Conservation (phyloP, 2,888 invertebrate genomes). For the Alloscopus bannaensis region DNA sequence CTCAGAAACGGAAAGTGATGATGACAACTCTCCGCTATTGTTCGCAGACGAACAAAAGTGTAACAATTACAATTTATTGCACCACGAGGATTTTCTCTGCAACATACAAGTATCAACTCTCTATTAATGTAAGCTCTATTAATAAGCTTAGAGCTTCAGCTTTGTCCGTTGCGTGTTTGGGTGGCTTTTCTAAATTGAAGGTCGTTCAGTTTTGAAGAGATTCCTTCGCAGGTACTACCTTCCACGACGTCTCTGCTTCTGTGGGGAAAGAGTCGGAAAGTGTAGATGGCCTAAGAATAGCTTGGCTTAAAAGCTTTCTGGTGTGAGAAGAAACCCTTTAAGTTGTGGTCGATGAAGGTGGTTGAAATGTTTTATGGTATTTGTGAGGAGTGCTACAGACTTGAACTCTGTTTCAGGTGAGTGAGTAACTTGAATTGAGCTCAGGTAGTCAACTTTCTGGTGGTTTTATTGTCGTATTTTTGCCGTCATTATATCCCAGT, state of each 20-base stretch:
- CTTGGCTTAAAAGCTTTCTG: too few relatives aligned
- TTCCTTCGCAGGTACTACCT: too few relatives aligned
- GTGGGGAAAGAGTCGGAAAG: too few relatives aligned
- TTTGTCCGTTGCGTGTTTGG: neutral
- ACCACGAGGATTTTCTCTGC: constrained; percentile 26
- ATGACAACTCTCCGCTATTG: neutral
- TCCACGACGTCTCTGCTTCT: too few relatives aligned
- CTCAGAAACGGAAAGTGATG: neutral
- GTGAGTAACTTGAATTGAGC: constrained; percentile 41
- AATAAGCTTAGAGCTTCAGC: neutral
- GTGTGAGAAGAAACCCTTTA: too few relatives aligned
- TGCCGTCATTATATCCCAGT: neutral
- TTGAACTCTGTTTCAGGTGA: constrained; percentile 30
- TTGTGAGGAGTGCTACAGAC: too few relatives aligned
- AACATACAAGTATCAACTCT: neutral
- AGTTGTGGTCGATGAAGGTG: too few relatives aligned
- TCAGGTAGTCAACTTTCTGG: constrained; percentile 28
- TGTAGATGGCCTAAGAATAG: too few relatives aligned
- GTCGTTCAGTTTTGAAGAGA: too few relatives aligned
- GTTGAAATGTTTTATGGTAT: too few relatives aligned
- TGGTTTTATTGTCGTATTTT: constrained; percentile 40
- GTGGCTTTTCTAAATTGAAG: constrained; percentile 8
- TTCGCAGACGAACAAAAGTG: neutral
- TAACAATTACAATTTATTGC: constrained; percentile 29
- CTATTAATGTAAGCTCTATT: neutral